A percentile compares a stretch with the other conserved stretches of the same genome.
These are phyloP conservation scores for Lepilemur ruficaudatus DNA, from an alignment of 2,797 vertebrate genomes.

Conservation along the genomic window DNA sequence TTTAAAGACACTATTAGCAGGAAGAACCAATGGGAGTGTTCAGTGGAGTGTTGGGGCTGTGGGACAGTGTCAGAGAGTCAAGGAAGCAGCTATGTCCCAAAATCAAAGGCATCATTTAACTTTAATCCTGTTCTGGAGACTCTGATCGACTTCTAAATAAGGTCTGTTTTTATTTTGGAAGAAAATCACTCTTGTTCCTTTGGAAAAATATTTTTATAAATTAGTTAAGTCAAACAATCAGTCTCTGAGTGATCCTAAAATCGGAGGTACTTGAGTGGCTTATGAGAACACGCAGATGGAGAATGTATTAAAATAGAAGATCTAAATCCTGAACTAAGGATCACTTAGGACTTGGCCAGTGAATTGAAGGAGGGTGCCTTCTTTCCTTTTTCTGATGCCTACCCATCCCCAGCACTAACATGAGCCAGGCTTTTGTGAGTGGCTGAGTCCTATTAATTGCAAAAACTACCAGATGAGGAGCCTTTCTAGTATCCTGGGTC, in stretches of 20 bases:
- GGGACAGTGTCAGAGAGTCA: background rate
- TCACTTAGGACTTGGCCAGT: background rate
- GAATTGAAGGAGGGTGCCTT: background rate
- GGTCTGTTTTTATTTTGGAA: slow-evolving; percentile 42
- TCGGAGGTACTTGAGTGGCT: background rate
- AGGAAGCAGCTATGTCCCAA: background rate
- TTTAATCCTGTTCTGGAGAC: background rate
- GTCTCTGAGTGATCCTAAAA: slow-evolving; percentile 18
- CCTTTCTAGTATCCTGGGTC: background rate
- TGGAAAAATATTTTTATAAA: slow-evolving; percentile 3
- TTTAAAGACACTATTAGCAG: slow-evolving; percentile 18
- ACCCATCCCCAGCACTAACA: background rate
- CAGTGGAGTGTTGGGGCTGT: background rate
- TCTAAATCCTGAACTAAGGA: background rate
- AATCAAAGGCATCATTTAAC: background rate
- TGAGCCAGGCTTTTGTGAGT: background rate
- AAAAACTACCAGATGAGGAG: background rate
- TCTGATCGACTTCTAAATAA: background rate
- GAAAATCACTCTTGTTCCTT: slow-evolving; percentile 38
- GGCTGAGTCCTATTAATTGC: background rate
- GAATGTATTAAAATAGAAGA: background rate
- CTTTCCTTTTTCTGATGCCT: background rate
- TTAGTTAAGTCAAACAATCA: background rate
- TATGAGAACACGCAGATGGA: background rate
- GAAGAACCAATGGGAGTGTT: background rate